Evolutionary conservation across 2,113 vertebrate species (phyloP).

Genomic region (Paramormyrops kingsleyae): DNA sequence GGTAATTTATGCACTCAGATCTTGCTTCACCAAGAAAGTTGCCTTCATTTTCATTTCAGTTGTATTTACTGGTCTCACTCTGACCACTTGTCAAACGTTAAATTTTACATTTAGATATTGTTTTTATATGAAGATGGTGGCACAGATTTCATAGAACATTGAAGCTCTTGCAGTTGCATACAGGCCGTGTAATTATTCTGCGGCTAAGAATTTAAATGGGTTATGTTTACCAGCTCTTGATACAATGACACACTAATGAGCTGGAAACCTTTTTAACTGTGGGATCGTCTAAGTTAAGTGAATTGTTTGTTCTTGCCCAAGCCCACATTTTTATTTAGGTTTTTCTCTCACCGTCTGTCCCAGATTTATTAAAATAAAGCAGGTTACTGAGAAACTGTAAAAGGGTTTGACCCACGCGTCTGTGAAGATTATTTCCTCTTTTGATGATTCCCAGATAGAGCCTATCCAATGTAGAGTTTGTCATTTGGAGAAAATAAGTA

Average conservation of each 20-base stretch:
- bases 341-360: neutral
- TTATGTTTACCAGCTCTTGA: neutral
- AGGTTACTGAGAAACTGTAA: neutral
- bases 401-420: neutral
- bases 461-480: neutral
- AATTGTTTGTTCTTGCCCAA: neutral
- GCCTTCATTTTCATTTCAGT: neutral
- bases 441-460: neutral
- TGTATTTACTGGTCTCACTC: neutral
- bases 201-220: neutral
- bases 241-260: neutral
- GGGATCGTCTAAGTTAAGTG: neutral
- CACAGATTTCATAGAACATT: neutral
- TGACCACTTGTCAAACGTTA: neutral
- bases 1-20: neutral
- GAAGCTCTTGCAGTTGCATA: neutral
- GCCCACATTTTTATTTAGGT: neutral
- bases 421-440: neutral
- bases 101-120: neutral
- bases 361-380: conserved; percentile 1
- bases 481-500: neutral
- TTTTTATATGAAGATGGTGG: neutral
- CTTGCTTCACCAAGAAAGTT: neutral
- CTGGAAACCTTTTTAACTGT: neutral
- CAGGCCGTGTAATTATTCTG: neutral